phyloP scores from a whole-genome alignment of 2,797 vertebrate species.

The Carduelis carduelis region DNA sequence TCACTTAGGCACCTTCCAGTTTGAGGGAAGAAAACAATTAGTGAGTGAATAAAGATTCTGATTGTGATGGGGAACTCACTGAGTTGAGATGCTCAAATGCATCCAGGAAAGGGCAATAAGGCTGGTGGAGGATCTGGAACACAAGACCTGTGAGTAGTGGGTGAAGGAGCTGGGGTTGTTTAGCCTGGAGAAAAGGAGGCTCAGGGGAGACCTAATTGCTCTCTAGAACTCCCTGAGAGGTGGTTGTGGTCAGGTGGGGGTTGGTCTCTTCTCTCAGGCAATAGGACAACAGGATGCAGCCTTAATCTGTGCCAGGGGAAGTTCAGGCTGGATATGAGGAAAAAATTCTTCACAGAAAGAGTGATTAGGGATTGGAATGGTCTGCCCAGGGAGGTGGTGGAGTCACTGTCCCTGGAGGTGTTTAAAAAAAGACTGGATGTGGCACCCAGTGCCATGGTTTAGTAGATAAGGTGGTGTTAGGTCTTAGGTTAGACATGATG shows the following conservation, averaged over 20 bases:
- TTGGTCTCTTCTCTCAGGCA: neutral
- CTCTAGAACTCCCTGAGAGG: neutral
- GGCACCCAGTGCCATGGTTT: neutral
- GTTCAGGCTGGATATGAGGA: neutral
- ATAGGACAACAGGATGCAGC: neutral
- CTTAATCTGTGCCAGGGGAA: fast-evolving
- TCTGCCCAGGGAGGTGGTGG: neutral
- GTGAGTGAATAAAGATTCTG: neutral
- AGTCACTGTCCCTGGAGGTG: neutral
- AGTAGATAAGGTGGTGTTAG: neutral
- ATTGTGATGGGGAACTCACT: neutral
- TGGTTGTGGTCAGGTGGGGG: too few species aligned
- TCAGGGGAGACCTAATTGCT: too few species aligned
- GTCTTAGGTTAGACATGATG: neutral
- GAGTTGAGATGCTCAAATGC: neutral
- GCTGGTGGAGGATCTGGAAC: neutral
- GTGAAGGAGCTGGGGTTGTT: neutral
- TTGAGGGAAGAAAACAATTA: neutral
- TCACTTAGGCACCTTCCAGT: neutral
- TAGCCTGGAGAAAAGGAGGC: neutral
- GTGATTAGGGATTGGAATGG: neutral
- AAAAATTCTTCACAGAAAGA: neutral
- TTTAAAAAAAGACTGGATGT: neutral
- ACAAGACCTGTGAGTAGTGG: neutral
- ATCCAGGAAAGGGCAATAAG: neutral